Evolutionary conservation across 2,888 invertebrate species (phyloP).

Genomic region (Herminia tarsipennalis): DNA sequence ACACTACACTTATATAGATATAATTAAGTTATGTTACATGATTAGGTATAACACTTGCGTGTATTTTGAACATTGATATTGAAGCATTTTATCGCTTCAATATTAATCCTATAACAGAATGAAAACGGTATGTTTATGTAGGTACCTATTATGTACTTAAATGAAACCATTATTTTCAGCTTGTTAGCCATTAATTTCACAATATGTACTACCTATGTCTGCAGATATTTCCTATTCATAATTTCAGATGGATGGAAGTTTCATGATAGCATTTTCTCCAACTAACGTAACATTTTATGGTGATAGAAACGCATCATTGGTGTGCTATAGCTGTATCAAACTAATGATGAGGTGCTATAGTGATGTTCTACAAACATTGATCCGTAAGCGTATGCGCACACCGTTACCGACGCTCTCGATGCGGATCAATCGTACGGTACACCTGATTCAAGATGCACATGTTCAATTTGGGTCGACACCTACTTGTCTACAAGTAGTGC

Average conservation of each 20-base stretch:
- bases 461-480: conserved; percentile 51
- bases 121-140: too few relatives aligned
- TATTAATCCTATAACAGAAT: too few relatives aligned
- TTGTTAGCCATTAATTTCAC: too few relatives aligned
- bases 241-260: too few relatives aligned
- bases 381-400: conserved; percentile 40
- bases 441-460: conserved; percentile 61
- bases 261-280: not conserved
- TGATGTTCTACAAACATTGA: conserved; percentile 53
- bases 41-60: not conserved
- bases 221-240: too few relatives aligned
- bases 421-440: conserved; percentile 74
- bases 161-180: too few relatives aligned
- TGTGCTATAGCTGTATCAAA: conserved; percentile 14
- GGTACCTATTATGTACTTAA: too few relatives aligned
- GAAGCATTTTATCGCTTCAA: not conserved
- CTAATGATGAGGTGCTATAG: conserved; percentile 15
- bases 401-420: conserved; percentile 70
- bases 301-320: conserved; percentile 5
- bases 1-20: conserved; percentile 11
- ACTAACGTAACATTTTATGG: conserved; percentile 2
- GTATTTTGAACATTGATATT: not conserved
- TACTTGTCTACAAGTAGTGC: conserved; percentile 35
- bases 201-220: too few relatives aligned
- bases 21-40: conserved; percentile 23